Percentiles rank a stretch among this genome's conserved stretches.
Evolutionary conservation across 1,140 invertebrate species (phyloP).

Genomic region (Apis laboriosa): DNA sequence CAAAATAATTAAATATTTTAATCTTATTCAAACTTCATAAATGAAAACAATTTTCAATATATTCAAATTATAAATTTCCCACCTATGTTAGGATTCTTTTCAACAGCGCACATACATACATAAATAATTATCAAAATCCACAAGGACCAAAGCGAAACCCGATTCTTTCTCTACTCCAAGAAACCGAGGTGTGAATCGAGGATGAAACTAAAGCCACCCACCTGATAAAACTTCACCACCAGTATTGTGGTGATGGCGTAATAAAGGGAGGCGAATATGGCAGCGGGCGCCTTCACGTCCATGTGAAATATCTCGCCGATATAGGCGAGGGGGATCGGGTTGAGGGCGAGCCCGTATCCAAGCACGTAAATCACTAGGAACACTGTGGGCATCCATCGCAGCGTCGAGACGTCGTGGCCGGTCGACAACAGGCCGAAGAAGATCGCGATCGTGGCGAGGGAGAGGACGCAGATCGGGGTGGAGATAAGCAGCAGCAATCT

Average conservation of each 20-base stretch:
- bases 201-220: constrained; percentile 42
- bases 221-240: constrained; percentile 78
- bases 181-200: no score
- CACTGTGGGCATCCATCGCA: constrained; percentile 72
- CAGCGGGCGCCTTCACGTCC: constrained; percentile 78
- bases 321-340: constrained; percentile 78
- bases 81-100: no score
- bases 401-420: constrained; percentile 74
- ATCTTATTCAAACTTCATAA: no score
- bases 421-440: constrained; percentile 83
- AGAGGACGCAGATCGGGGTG: constrained; percentile 84
- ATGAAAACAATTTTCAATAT: no score
- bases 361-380: constrained; percentile 75
- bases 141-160: no score
- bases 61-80: no score
- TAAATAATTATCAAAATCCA: no score
- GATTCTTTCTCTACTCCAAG: no score
- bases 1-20: no score
- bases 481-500: constrained; percentile 87
- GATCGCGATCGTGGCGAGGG: constrained; percentile 83
- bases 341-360: constrained; percentile 75
- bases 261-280: constrained; percentile 75
- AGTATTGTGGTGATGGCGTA: constrained; percentile 73
- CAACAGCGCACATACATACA: no score
- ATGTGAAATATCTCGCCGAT: constrained; percentile 79